Percentiles rank a stretch among this genome's conserved stretches.
phyloP scores from a whole-genome alignment of 2,113 vertebrate genomes.

The Leptobrachium leishanense region DNA sequence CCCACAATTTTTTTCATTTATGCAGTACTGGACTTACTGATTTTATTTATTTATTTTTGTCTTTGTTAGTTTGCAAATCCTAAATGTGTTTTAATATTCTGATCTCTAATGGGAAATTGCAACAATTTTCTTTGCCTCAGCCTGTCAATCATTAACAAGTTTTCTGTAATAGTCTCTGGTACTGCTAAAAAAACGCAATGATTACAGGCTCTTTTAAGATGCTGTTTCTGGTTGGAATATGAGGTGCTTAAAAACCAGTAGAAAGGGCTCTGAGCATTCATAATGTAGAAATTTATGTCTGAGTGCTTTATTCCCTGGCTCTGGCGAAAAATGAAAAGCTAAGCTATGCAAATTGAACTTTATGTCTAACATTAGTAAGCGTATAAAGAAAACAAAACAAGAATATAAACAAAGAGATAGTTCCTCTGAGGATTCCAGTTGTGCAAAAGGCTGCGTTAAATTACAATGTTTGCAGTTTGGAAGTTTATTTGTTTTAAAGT shows the following conservation, averaged over 20 bases:
- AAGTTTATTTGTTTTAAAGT: conserved; percentile 11
- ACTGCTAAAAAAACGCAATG: no score
- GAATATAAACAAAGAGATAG: conserved; percentile 22
- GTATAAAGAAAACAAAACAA: conserved; percentile 36
- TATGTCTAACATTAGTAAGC: conserved; percentile 24
- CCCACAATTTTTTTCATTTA: no score
- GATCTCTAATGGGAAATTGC: no score
- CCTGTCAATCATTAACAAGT: no score
- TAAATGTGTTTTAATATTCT: no score
- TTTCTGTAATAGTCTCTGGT: no score
- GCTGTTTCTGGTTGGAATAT: background rate
- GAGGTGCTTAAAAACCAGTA: background rate
- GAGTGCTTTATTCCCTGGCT: background rate
- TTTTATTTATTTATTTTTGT: no score
- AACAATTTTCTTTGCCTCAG: no score
- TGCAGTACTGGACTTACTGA: no score
- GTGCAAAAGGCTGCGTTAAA: conserved; percentile 24
- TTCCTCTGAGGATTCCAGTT: conserved; percentile 19
- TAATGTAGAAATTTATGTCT: background rate
- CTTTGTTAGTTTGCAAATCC: no score
- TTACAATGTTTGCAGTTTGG: conserved; percentile 13
- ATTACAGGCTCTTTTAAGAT: no score
- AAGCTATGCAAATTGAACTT: conserved; percentile 11
- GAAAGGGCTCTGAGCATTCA: background rate
- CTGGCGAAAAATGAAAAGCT: background rate